Percentiles rank a stretch among this genome's conserved stretches.
Conservation (phyloP, 1,140 invertebrate genomes). For the Homarus americanus region DNA sequence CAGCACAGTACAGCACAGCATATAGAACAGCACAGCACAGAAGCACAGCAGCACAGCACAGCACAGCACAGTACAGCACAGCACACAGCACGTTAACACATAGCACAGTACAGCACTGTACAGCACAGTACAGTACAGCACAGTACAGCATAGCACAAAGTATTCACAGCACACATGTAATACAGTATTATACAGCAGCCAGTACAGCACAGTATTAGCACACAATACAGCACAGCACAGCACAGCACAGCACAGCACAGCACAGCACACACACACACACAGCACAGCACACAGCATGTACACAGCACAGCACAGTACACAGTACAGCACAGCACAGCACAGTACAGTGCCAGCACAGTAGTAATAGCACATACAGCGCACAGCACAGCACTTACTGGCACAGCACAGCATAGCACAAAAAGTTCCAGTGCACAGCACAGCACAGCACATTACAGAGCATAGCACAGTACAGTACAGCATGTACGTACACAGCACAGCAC, state of each 20-base stretch:
- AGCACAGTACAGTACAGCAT: too few species aligned
- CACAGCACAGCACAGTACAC: background rate
- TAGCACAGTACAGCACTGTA: background rate
- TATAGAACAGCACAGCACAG: too few species aligned
- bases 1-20: background rate
- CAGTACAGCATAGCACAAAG: background rate
- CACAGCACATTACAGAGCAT: too few species aligned
- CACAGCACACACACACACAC: conserved; percentile 13
- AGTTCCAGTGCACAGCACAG: too few species aligned
- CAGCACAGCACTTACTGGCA: background rate
- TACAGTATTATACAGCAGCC: background rate
- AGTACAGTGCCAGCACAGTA: too few species aligned
- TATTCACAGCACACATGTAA: too few species aligned
- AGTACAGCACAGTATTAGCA: background rate
- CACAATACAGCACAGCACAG: background rate
- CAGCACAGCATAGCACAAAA: too few species aligned
- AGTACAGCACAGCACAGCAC: background rate
- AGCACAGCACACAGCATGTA: conserved; percentile 34
- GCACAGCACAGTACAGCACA: background rate
- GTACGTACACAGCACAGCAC: too few species aligned
- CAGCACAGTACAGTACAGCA: background rate
- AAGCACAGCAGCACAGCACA: background rate
- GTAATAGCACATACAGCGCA: background rate
- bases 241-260: conserved; percentile 31
- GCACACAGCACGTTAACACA: background rate